Percentiles rank a stretch among this genome's conserved stretches.
Evolutionary conservation across 2,797 vertebrate species (phyloP).

Genomic region (Sciurus vulgaris): DNA sequence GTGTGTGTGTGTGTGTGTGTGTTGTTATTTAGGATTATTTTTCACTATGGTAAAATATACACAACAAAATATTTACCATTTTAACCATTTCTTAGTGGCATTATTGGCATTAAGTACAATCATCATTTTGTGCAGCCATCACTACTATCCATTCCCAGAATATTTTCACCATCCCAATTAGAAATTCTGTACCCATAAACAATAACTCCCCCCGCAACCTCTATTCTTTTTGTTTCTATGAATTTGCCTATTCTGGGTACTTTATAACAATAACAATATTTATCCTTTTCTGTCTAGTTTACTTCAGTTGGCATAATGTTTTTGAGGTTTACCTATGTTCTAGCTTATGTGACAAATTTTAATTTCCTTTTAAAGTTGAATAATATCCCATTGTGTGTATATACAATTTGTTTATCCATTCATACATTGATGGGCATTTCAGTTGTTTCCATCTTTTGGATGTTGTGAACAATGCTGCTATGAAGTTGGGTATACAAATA

Average conservation of each 20-base stretch:
- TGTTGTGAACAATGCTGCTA: constrained; percentile 25
- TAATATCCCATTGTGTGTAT: constrained; percentile 9
- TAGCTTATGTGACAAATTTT: background rate
- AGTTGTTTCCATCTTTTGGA: constrained; percentile 11
- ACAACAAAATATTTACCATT: constrained; percentile 42
- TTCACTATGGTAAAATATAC: constrained; percentile 26
- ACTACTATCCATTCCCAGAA: constrained; percentile 11
- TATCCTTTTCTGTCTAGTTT: constrained; percentile 21
- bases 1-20: background rate
- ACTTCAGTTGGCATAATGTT: constrained; percentile 15
- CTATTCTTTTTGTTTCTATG: constrained; percentile 39
- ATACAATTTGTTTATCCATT: background rate
- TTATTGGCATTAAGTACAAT: constrained; percentile 49
- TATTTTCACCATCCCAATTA: constrained; percentile 41
- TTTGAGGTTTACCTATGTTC: background rate
- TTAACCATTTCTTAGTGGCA: background rate
- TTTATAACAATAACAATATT: constrained; percentile 9
- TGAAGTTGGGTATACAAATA: background rate
- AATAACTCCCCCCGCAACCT: background rate
- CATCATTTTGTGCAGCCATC: constrained; percentile 22
- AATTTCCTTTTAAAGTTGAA: constrained; percentile 44
- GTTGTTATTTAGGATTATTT: constrained; percentile 52
- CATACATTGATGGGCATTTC: background rate
- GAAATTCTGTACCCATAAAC: background rate
- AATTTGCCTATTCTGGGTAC: constrained; percentile 10